Base-by-base conservation (phyloP, 2,113 vertebrate species). In the Astatotilapia flaviijosephi region DNA sequence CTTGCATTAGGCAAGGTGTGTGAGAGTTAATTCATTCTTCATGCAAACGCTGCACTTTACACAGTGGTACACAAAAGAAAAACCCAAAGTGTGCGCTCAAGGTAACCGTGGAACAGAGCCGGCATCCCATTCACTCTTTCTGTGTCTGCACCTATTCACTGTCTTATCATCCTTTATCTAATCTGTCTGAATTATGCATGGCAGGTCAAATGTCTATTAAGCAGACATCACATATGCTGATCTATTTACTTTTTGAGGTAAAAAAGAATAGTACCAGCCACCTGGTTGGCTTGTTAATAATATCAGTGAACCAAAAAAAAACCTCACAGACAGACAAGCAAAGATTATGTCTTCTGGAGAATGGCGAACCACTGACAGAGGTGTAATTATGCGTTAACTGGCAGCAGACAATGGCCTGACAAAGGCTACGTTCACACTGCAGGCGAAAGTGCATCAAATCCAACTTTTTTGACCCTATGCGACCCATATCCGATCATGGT, bases 381-480 rank as follows among this genome's bases (percentile, higher is more conserved):
- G 70, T 28, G 15, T 28, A 77, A 77, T 49, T 49, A 19, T 77
- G 42, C 0, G 1, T 75, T 75, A 1, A 75, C 23, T 7, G 42
- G 42, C 42, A 75, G 42, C 9, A 75, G 70, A 28, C 15, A 49
- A 70, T 15, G n/a, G 37, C 37, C 37, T 21, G 21, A 19, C 15
- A 47, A 58, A 58, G 55, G 55, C 13, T 58, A 28, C 0, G 1
- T 58, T 58, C 23, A 58, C 7, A 0, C 1, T 28, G 23, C 0
- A 58, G 55, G 23, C 7, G 0, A 15, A 58, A 58, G 55, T 4
- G 1, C 55, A 56, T 56, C 55, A 56, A 56, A 56, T 56, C 23
- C 2, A 0, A 58, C 9, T 56, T 58, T 56, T 56, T 56, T 56
- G 13, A 28, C 0, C 55, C 23, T 56, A 56, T 56, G 23, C 7